These are phyloP conservation scores for Cyanoliseus patagonus DNA, from an alignment of 2,113 vertebrate genomes.

Conservation along the genomic window DNA sequence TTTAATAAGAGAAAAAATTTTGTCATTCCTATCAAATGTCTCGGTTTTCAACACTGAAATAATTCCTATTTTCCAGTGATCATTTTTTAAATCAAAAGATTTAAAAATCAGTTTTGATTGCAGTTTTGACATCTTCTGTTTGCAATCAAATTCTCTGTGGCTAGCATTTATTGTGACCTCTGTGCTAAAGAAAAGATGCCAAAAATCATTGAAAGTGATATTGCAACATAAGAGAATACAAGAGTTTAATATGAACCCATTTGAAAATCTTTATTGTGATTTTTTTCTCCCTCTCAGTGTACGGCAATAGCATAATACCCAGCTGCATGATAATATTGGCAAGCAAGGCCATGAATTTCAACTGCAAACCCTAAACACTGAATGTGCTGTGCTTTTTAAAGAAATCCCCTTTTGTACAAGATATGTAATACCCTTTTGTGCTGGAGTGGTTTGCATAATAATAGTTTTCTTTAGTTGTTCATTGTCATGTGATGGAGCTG, in stretches of 20 bases:
- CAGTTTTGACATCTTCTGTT: neutral
- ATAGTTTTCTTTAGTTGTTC: constrained; percentile 79
- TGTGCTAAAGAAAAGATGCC: neutral
- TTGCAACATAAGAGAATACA: constrained; percentile 31
- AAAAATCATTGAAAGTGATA: constrained; percentile 47
- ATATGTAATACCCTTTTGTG: constrained; percentile 82
- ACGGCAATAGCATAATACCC: constrained; percentile 41
- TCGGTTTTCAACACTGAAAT: neutral
- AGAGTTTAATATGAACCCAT: constrained; percentile 15
- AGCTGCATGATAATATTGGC: constrained; percentile 71
- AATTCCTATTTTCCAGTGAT: neutral
- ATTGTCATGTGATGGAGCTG: constrained; percentile 68
- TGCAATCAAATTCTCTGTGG: neutral
- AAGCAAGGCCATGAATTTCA: constrained; percentile 68
- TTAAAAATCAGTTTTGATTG: neutral
- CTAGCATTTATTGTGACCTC: constrained; percentile 35
- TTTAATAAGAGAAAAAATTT: neutral
- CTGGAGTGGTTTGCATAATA: constrained; percentile 84
- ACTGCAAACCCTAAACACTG: constrained; percentile 70
- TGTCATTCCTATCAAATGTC: neutral
- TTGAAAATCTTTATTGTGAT: constrained; percentile 66
- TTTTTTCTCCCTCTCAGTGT: neutral
- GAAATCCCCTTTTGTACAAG: constrained; percentile 81
- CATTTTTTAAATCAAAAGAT: neutral
- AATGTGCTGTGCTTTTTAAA: constrained; percentile 75